phyloP scores from a whole-genome alignment of 2,797 vertebrate genomes.

The Pseudochromis fuscus region DNA sequence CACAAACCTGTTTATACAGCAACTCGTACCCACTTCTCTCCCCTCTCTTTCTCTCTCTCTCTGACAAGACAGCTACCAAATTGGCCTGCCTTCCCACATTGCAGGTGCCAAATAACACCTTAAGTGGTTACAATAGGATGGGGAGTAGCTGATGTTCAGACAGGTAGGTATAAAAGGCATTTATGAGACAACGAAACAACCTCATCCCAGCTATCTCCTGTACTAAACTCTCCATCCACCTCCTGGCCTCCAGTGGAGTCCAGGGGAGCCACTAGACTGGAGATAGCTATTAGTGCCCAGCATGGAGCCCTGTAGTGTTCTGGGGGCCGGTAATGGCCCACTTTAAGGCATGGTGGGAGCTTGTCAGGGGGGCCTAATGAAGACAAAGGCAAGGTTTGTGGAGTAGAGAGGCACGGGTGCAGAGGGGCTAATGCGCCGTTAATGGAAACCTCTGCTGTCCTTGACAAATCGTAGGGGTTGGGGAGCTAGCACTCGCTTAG shows the following conservation, averaged over 20 bases:
- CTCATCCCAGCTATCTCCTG: slow-evolving; percentile 15
- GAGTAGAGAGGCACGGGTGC: slow-evolving; percentile 19
- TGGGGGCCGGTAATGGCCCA: slow-evolving; percentile 52
- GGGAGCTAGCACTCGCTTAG: not conserved
- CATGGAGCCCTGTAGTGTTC: slow-evolving; percentile 29
- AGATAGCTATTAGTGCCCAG: slow-evolving; percentile 48
- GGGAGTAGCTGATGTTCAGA: slow-evolving; percentile 23
- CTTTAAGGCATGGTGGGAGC: slow-evolving; percentile 55
- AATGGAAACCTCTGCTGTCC: slow-evolving; percentile 55
- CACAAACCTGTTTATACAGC: slow-evolving; percentile 1
- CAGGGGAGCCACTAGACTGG: slow-evolving; percentile 3
- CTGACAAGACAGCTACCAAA: slow-evolving; percentile 24
- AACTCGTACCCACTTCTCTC: not conserved
- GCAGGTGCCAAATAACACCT: slow-evolving; percentile 36
- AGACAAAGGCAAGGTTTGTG: slow-evolving; percentile 57
- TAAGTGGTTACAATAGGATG: slow-evolving; percentile 40
- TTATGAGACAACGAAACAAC: slow-evolving; percentile 56
- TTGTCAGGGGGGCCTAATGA: slow-evolving; percentile 63
- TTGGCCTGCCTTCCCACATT: not conserved
- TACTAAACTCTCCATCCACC: slow-evolving; percentile 36
- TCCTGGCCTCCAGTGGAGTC: slow-evolving; percentile 32
- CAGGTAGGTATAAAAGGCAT: slow-evolving; percentile 41
- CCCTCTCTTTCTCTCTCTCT: slow-evolving; percentile 2
- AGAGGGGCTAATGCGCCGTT: slow-evolving; percentile 34
- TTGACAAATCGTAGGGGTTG: slow-evolving; percentile 44